Evolutionary conservation across 2,888 invertebrate genomes (phyloP).

Genomic region (Folsomia candida): DNA sequence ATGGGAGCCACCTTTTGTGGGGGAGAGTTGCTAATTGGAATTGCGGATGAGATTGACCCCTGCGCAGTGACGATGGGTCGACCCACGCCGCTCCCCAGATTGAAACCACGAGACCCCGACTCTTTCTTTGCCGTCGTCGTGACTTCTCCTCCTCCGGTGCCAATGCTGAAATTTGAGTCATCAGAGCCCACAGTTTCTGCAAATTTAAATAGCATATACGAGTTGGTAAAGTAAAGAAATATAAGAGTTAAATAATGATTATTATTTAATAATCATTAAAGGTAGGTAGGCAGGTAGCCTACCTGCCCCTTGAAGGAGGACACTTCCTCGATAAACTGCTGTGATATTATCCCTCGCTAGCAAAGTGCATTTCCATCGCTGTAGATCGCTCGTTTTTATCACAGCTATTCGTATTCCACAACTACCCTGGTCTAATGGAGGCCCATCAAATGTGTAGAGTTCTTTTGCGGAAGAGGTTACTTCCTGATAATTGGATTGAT

Average conservation of each 20-base stretch:
- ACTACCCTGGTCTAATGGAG: background rate
- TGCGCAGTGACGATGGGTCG: background rate
- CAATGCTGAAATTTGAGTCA: background rate
- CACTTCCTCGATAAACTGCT: background rate
- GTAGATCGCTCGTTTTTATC: background rate
- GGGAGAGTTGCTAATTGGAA: background rate
- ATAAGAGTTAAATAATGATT: no score
- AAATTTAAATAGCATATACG: no score
- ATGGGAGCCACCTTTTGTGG: background rate
- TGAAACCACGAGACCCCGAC: background rate
- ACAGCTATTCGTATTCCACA: background rate
- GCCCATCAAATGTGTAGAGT: background rate
- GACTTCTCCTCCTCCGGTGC: background rate
- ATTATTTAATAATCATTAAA: no score
- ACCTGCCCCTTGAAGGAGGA: slow-evolving; percentile 1
- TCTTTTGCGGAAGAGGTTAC: background rate
- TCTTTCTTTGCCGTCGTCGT: background rate
- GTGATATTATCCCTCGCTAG: background rate
- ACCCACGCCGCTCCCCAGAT: background rate
- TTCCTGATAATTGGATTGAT: background rate
- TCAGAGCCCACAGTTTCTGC: background rate
- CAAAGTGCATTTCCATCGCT: background rate
- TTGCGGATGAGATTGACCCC: background rate
- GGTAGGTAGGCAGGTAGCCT: no score
- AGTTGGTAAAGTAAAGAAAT: no score